Evolutionary conservation across 92 coral and sea anemone genomes (phyloP).

Genomic region (Paragorgia papillata): DNA sequence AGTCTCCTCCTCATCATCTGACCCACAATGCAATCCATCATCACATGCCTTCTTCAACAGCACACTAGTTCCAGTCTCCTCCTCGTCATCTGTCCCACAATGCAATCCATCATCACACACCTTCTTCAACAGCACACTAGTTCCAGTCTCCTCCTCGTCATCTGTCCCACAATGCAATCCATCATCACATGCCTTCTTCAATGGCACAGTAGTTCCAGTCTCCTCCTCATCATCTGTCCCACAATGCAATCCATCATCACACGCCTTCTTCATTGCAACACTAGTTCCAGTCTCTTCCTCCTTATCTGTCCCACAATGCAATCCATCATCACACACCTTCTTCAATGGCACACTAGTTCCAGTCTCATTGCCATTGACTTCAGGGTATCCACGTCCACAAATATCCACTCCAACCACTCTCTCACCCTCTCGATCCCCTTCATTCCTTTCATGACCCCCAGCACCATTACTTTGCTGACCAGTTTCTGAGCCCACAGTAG

Average conservation of each 20-base stretch:
- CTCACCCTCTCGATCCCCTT: not conserved
- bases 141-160: slow-evolving; percentile 29
- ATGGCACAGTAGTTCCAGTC: not conserved
- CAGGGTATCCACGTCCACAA: not conserved
- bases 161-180: slow-evolving; percentile 14
- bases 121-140: slow-evolving; percentile 4
- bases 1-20: not conserved
- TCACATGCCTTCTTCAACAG: not conserved
- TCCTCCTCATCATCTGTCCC: not conserved
- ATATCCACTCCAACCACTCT: not conserved
- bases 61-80: slow-evolving; percentile 29
- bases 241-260: not conserved
- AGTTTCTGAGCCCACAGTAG: not conserved
- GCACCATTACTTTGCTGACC: not conserved
- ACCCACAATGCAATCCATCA: slow-evolving; percentile 1
- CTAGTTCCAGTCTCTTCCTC: slow-evolving; percentile 36
- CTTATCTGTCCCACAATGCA: slow-evolving; percentile 14
- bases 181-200: slow-evolving; percentile 29
- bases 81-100: not conserved
- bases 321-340: slow-evolving; percentile 39
- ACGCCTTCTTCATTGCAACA: not conserved
- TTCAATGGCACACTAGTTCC: slow-evolving; percentile 18
- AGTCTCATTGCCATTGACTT: not conserved
- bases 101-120: not conserved
- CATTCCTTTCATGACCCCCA: not conserved